Base-by-base conservation (phyloP, 2,797 vertebrate species). In the Schizopygopsis pylzovi region DNA sequence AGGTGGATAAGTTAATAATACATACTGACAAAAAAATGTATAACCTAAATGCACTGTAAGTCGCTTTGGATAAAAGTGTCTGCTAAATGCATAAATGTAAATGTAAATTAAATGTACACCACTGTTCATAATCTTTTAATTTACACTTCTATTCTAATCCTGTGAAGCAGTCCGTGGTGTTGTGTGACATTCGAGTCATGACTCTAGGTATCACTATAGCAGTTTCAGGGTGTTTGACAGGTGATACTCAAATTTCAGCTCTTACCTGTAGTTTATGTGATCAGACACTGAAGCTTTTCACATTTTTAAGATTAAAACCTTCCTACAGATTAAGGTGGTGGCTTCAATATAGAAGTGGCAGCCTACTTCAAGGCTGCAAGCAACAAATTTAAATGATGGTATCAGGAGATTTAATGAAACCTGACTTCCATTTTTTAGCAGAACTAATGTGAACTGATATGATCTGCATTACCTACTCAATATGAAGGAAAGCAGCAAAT, bases 271-370 rank as follows among this genome's bases (percentile, higher is more conserved):
- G 72, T 37, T 81, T 7, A 18, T 18, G 25, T 49, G 84, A 83
- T 86, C 68, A 86, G 68, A 75, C 68, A 65, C 43, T 5, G 1
- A 77, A 47, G n/a, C 45, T 18, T 25, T 79, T 85, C 4, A 71
- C n/a, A 63, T 63, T 13, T 65, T 78, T 54, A 72, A 39, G 81
- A 56, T 47, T 28, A 63, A 56, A 56, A n/a, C 18, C 6, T 82
- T 82, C 68, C 65, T 72, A 82, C 59, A 49, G 68, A 33, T 33
- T 33, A 33, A 71, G 20, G 4, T 71, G 39, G 68, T 41, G 39
- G 18, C 37, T 22, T 70, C 18, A 39, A 11, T 11, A 9, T 25
- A 47, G 20, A 22, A 59, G 22, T 11, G 20, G 54, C 20, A 56
- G n/a, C 59, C n/a, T 61, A 49, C 25, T 75, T 49, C 43, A 49